phyloP scores from a whole-genome alignment of 37 sponge, comb jelly and placozoan genomes.

The Theonella swinhoei region DNA sequence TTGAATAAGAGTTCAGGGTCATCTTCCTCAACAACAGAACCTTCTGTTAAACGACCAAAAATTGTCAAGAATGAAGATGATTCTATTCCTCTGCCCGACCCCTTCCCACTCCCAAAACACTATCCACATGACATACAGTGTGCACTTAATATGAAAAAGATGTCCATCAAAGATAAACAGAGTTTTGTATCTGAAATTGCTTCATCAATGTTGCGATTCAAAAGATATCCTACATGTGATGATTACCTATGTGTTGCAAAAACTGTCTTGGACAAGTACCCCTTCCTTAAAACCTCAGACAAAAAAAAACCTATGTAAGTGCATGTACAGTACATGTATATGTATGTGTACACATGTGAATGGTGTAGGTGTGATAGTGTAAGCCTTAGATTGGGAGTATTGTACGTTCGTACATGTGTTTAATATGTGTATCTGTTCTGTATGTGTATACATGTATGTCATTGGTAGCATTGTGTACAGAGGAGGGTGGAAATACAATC shows the following conservation, averaged over 20 bases:
- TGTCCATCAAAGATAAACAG: neutral
- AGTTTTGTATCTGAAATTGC: conserved; percentile 10
- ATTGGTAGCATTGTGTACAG: no score
- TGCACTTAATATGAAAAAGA: neutral
- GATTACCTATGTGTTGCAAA: conserved; percentile 30
- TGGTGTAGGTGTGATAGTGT: no score
- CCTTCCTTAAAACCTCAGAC: neutral
- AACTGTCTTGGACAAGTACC: neutral
- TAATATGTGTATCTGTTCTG: no score
- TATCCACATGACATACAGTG: conserved; percentile 6
- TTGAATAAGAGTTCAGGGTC: no score
- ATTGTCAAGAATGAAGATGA: conserved; percentile 20
- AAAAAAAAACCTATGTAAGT: no score
- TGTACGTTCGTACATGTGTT: no score
- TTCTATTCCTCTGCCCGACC: conserved; percentile 28
- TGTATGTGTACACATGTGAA: no score
- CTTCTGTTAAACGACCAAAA: neutral
- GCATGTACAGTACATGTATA: no score
- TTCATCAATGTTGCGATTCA: neutral
- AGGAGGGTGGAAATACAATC: no score
- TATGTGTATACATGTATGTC: no score
- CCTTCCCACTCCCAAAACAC: conserved; percentile 44
- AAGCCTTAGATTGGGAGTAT: no score
- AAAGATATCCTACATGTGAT: conserved; percentile 21
- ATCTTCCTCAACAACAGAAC: neutral